Evolutionary conservation across 2,888 invertebrate species (phyloP), one percentile per base, ranked within the genome.

Genomic region (Plusia festucae): DNA sequence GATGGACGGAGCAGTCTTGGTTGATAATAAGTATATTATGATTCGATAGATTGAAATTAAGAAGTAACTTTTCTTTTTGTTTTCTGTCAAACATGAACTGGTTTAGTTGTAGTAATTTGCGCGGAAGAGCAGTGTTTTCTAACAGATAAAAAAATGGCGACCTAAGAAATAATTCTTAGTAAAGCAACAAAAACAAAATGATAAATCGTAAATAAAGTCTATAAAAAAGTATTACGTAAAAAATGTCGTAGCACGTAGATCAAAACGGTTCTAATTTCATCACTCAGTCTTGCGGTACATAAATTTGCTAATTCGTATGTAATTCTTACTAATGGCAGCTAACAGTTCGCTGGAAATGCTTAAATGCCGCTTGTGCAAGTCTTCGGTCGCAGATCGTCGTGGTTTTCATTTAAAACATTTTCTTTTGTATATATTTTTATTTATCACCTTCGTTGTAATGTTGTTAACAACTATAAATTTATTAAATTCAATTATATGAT

Each of bases 291-390:
- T 85, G 82, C 88, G 85, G 88, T 88, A 88, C 84, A 82, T 81
- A 82, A 85, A 86, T 88, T 85, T 76, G 85, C 86, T 89, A 89
- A 89, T 90, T 83, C 83, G 65, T 76, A 71, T 78, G 76, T 85
- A 83, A 84, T 84, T 81, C 75, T 70, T 67, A 70, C 82, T 87
- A 88, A 90, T 89, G 83, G 86, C 76, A 81, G 81, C 72, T 83
- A 82, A 82, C 84, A 81, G 81, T 77, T 86, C 75, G 75, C 79
- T 85, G 72, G 85, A 88, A 87, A 83, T 76, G 60, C 58, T 78
- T 88, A 89, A 49, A 89, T 88, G 81, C 71, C 27, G 68, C 85
- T 82, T 78, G 79, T 70, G 81, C 69, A 81, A 81, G 78, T 70
- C 75, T 53, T 75, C 54, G 74, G 60, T 65, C 72, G 64, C 60